phyloP scores from a whole-genome alignment of 2,797 vertebrate genomes.

The Sebastes taczanowskii region DNA sequence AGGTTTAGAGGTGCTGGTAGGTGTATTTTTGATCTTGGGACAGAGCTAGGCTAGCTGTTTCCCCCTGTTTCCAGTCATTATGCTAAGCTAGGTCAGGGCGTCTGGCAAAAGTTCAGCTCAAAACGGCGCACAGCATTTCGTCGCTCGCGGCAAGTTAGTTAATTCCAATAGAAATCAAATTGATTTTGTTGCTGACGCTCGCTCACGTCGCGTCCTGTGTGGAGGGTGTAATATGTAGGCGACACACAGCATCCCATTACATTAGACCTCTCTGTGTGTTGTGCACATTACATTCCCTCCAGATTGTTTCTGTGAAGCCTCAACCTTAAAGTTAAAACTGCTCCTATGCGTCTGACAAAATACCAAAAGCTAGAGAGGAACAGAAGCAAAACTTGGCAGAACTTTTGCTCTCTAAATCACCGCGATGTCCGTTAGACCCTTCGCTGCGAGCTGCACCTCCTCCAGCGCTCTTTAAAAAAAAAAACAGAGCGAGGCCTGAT shows the following conservation, averaged over 20 bases:
- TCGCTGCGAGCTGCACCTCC: neutral
- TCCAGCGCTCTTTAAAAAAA: neutral
- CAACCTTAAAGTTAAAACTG: no score
- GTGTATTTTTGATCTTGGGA: neutral
- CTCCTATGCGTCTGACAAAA: neutral
- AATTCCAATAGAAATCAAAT: no score
- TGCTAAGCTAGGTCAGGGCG: constrained; percentile 10
- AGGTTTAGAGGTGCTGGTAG: neutral
- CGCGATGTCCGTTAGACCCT: neutral
- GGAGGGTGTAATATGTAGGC: no score
- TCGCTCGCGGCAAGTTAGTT: no score
- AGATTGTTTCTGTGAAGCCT: neutral
- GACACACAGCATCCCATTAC: no score
- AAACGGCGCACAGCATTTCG: no score
- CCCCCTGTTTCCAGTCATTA: neutral
- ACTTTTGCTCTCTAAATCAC: neutral
- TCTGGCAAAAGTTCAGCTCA: no score
- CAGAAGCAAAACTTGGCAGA: neutral
- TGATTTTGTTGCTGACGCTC: no score
- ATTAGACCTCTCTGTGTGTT: no score
- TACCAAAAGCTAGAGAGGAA: neutral
- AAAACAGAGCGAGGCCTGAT: constrained; percentile 5
- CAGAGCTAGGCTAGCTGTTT: neutral
- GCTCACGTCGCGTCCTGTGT: no score
- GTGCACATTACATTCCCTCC: no score